A percentile compares a stretch with the other conserved stretches of the same genome.
Conservation (phyloP, 2,113 vertebrate species). For the Ancistrus triradiatus region DNA sequence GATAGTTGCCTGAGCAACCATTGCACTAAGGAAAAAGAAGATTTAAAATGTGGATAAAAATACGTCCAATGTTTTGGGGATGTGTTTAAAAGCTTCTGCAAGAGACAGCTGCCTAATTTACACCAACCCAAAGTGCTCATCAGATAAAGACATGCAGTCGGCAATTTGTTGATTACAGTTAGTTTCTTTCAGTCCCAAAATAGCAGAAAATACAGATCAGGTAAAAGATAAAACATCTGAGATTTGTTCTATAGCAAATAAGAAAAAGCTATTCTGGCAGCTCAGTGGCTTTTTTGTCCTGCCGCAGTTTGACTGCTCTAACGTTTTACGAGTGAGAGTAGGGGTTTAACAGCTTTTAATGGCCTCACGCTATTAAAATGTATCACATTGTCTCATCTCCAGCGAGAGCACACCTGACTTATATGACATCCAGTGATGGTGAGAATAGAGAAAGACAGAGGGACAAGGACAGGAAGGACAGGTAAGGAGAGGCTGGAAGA, state of each 20-base stretch:
- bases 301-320: not conserved
- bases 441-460: not conserved
- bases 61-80: too few species aligned
- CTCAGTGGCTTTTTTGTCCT: not conserved
- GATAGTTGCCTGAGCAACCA: too few species aligned
- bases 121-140: not conserved
- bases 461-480: not conserved
- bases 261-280: not conserved
- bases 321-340: not conserved
- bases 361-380: not conserved
- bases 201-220: too few species aligned
- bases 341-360: conserved; percentile 12
- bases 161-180: not conserved
- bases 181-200: not conserved
- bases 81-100: too few species aligned
- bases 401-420: conserved; percentile 2
- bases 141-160: not conserved
- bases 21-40: too few species aligned
- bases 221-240: too few species aligned
- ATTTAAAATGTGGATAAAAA: too few species aligned
- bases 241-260: too few species aligned
- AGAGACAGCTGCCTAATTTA: not conserved
- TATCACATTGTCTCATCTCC: not conserved
- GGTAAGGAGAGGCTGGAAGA: not conserved
- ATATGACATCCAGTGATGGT: not conserved